Evolutionary conservation across 2,888 invertebrate species (phyloP), one percentile per base, ranked within the genome.

Genomic region (Conops quadrifasciatus): DNA sequence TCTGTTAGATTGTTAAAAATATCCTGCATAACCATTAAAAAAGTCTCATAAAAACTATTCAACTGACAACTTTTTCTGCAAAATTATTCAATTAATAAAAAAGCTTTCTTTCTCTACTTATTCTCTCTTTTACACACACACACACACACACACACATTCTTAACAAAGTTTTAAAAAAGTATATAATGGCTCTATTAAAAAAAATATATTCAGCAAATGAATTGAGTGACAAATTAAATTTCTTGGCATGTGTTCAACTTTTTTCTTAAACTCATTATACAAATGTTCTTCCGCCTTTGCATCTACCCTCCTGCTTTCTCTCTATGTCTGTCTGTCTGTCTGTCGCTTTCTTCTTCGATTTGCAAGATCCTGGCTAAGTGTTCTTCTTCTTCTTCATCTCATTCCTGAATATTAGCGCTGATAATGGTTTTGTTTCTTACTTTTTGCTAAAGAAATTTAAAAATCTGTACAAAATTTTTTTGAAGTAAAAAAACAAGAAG

Each of bases 181-280:
- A n/a, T n/a, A n/a, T n/a, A n/a, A 15, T 49, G 49, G 15, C 7
- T 15, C 49, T 49, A n/a, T 49, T 49, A 15, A 49, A 15, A 28
- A 58, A 28, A 26, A 1, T 58, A 2, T 24, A 53, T 58, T 28
- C 58, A 56, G 24, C 28, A 45, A 58, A 58, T 67, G 67, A 67
- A 58, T 67, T 67, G 67, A 67, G 67, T 43, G 67, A 67, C 43
- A 67, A 67, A 67, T 67, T 56, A 67, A 67, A 45, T 45, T 47
- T 67, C 56, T 67, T 56, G 67, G 56, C 67, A 45, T 58, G n/a
- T 43, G 43, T 45, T 58, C 45, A 67, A 58, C 56, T 67, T 24
- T n/a, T 26, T 58, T 43, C 58, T 58, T 45, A 21, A 15, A 21
- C 53, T 56, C 24, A 24, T 26, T 56, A 51, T 11, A 51, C 4